Conservation (phyloP, 2,888 invertebrate genomes). For the Polietes domitor region DNA sequence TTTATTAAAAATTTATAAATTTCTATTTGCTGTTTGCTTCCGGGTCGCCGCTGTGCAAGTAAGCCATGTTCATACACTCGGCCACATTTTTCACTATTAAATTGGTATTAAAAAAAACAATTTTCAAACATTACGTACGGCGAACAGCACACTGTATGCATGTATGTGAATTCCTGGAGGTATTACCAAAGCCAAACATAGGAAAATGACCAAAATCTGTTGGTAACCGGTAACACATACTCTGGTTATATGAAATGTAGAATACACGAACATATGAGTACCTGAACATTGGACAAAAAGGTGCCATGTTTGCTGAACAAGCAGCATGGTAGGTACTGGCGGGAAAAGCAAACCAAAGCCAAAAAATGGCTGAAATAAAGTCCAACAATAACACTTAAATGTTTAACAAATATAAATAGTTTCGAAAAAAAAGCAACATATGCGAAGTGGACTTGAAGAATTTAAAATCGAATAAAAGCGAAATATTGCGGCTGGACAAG, state of each 20-base stretch:
- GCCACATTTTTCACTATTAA: constrained; percentile 8
- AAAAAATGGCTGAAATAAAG: not conserved
- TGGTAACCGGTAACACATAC: not conserved
- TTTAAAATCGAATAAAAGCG: not conserved
- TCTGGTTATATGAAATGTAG: too few species aligned
- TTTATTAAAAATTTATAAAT: constrained; percentile 18
- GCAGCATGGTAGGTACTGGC: not conserved
- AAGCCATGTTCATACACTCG: not conserved
- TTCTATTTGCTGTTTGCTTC: not conserved
- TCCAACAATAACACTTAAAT: not conserved
- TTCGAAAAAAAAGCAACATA: not conserved
- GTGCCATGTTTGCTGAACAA: not conserved
- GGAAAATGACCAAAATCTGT: not conserved
- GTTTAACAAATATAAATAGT: not conserved
- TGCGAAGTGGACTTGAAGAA: not conserved
- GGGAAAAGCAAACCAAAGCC: not conserved
- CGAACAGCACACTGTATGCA: not conserved
- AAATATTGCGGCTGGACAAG: too few species aligned
- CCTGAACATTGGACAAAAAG: not conserved
- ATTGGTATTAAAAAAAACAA: constrained; percentile 15
- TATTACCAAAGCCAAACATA: not conserved
- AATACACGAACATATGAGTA: not conserved
- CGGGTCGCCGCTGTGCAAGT: not conserved
- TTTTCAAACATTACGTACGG: not conserved
- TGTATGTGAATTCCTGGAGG: not conserved